These are phyloP conservation scores for Leptopilina clavipes DNA, from an alignment of 1,140 invertebrate genomes.

Conservation along the genomic window DNA sequence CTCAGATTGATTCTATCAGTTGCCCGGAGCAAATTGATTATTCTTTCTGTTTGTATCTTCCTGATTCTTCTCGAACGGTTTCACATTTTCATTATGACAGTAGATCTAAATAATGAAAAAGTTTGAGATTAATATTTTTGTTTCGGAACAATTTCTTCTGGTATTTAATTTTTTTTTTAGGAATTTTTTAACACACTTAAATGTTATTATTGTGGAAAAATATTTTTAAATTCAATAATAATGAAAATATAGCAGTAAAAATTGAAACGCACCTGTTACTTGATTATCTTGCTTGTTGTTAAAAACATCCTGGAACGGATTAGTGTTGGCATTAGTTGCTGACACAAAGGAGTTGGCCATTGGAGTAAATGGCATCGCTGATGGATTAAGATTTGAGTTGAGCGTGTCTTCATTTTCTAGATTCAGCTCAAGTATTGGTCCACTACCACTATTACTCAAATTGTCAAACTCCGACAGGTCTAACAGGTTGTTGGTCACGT, in stretches of 20 bases:
- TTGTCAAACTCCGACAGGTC: slow-evolving; percentile 77
- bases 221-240: too few species aligned
- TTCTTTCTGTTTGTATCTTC: slow-evolving; percentile 49
- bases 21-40: slow-evolving; percentile 56
- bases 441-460: slow-evolving; percentile 77
- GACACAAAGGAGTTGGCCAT: slow-evolving; percentile 68
- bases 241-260: not conserved
- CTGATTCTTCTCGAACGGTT: slow-evolving; percentile 53
- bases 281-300: slow-evolving; percentile 73
- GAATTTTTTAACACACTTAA: too few species aligned
- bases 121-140: slow-evolving; percentile 25
- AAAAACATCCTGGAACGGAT: slow-evolving; percentile 72
- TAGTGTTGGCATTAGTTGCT: slow-evolving; percentile 67
- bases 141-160: too few species aligned
- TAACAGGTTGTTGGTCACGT: slow-evolving; percentile 76
- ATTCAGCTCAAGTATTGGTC: slow-evolving; percentile 71
- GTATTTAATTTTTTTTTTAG: too few species aligned
- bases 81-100: slow-evolving; percentile 67
- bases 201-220: slow-evolving; percentile 13
- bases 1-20: slow-evolving; percentile 54
- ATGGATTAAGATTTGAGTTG: slow-evolving; percentile 72
- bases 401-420: slow-evolving; percentile 71
- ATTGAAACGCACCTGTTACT: slow-evolving; percentile 66
- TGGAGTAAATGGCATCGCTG: slow-evolving; percentile 70
- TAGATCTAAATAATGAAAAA: slow-evolving; percentile 69